Evolutionary conservation across 2,113 vertebrate species (phyloP).

Genomic region (Cyphomyrus plagiostoma): DNA sequence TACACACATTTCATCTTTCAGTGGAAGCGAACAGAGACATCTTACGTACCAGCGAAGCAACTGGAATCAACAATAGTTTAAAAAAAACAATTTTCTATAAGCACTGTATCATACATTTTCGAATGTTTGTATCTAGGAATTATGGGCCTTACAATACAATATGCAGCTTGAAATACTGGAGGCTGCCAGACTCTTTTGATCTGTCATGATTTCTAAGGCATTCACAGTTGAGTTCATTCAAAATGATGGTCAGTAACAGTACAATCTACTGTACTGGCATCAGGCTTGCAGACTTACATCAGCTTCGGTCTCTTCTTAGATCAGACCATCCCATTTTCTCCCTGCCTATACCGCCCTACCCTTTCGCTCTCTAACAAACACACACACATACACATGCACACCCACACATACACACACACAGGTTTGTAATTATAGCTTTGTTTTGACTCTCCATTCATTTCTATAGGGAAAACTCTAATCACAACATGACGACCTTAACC

Average conservation of each 20-base stretch:
- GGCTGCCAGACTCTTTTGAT: neutral
- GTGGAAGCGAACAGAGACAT: neutral
- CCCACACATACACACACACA: neutral
- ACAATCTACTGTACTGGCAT: neutral
- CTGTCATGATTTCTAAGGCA: neutral
- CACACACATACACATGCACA: neutral
- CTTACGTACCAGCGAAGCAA: neutral
- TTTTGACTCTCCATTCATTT: no score
- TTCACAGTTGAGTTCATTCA: neutral
- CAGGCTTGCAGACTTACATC: neutral
- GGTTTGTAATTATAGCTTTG: no score
- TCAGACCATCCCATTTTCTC: neutral
- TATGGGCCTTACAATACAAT: neutral
- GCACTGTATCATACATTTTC: neutral
- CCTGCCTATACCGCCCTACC: neutral
- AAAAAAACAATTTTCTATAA: neutral
- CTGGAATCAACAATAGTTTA: neutral
- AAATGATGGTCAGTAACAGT: neutral
- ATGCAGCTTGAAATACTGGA: neutral
- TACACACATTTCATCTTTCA: neutral
- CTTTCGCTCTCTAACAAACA: neutral
- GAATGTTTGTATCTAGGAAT: neutral
- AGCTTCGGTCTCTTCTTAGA: neutral
- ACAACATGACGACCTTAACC: no score
- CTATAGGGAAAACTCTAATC: no score